These are phyloP conservation scores for Oreortyx pictus DNA, from an alignment of 2,797 vertebrate genomes.

Conservation along the genomic window DNA sequence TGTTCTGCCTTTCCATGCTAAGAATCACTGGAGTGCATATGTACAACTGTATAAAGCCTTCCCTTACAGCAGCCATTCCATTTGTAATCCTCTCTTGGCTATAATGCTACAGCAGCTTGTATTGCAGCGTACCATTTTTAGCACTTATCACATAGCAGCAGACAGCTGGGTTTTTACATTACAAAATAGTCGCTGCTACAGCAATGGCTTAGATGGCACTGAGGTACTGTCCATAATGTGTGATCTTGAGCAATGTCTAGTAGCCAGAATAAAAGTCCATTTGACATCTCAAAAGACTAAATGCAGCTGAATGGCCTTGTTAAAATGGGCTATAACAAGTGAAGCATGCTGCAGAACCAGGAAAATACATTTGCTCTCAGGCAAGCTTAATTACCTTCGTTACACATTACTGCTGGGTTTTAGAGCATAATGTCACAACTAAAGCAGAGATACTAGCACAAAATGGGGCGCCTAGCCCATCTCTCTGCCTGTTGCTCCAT, in stretches of 20 bases:
- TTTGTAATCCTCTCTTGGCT: constrained; percentile 36
- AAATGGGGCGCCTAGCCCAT: background rate
- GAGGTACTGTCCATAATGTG: background rate
- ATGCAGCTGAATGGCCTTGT: background rate
- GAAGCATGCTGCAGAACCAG: background rate
- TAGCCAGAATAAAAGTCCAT: constrained; percentile 28
- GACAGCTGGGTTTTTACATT: constrained; percentile 26
- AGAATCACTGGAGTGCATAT: background rate
- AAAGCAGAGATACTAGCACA: background rate
- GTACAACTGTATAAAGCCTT: background rate
- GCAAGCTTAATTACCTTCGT: background rate
- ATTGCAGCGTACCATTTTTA: constrained; percentile 6
- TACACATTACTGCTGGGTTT: background rate
- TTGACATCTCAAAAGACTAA: constrained; percentile 21
- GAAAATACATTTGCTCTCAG: background rate
- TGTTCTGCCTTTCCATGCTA: background rate
- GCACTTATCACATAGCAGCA: constrained; percentile 47
- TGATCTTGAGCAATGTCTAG: background rate
- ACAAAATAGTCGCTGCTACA: background rate
- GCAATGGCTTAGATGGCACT: background rate
- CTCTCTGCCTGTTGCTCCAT: background rate
- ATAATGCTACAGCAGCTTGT: background rate
- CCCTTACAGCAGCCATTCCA: background rate
- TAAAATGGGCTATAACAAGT: background rate
- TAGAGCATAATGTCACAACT: background rate